A percentile compares a stretch with the other conserved stretches of the same genome.
Evolutionary conservation across 2,113 vertebrate genomes (phyloP).

Genomic region (Malurus melanocephalus): DNA sequence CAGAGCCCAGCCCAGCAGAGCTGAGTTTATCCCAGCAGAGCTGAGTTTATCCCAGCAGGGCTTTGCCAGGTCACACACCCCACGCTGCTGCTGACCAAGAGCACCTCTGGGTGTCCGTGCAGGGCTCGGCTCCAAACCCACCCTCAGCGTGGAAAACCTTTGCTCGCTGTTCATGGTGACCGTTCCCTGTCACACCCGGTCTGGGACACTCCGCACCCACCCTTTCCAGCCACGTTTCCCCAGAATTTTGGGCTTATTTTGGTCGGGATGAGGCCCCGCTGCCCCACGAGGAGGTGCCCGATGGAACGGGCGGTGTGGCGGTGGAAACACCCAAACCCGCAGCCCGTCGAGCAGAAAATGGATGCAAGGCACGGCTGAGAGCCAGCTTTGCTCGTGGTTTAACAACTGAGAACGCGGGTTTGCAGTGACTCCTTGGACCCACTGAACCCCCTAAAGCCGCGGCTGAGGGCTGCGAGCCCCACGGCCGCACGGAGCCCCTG

Average conservation of each 20-base stretch:
- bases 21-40: neutral
- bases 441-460: neutral
- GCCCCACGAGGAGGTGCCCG: accelerated
- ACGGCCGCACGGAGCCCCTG: neutral
- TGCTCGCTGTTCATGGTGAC: neutral
- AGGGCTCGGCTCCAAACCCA: neutral
- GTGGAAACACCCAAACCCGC: neutral
- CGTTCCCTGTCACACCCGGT: accelerated
- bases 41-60: neutral
- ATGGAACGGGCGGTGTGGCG: neutral
- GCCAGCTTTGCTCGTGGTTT: neutral
- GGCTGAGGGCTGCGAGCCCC: neutral
- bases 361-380: neutral
- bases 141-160: neutral
- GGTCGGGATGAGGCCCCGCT: accelerated
- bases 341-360: neutral
- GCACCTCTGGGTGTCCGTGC: neutral
- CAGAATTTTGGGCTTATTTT: neutral
- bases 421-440: neutral
- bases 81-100: accelerated
- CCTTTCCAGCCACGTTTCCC: neutral
- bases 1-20: neutral
- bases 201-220: neutral
- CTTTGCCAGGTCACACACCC: neutral
- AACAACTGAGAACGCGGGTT: accelerated